phyloP scores from a whole-genome alignment of 2,113 vertebrate species.

The Emydocephalus ijimae region DNA sequence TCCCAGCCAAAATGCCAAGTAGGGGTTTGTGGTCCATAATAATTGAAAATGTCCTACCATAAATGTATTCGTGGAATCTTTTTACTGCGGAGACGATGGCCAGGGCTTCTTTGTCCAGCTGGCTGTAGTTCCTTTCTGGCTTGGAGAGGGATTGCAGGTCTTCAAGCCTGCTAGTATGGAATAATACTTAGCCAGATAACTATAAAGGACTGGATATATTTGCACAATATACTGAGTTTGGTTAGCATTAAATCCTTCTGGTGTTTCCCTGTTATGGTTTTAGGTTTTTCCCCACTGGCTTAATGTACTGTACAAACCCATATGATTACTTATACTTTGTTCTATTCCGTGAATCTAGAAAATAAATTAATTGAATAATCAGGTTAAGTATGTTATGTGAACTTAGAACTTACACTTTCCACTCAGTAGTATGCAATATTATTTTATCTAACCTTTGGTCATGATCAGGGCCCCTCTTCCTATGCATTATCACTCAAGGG shows the following conservation, averaged over 20 bases:
- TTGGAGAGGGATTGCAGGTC: no score
- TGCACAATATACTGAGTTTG: background rate
- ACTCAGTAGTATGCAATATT: background rate
- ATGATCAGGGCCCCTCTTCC: background rate
- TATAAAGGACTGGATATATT: background rate
- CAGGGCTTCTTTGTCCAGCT: no score
- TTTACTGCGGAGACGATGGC: no score
- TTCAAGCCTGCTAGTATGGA: no score
- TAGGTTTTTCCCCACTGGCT: background rate
- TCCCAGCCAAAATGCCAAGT: no score
- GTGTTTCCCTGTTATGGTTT: background rate
- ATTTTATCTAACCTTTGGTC: background rate
- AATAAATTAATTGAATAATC: background rate
- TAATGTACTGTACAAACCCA: background rate
- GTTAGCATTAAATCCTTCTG: background rate
- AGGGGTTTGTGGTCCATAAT: no score
- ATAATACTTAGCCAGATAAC: background rate
- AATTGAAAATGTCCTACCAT: no score
- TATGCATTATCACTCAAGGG: slow-evolving; percentile 69
- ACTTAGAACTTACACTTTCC: background rate
- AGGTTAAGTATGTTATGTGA: background rate
- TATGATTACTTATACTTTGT: background rate
- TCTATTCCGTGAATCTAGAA: background rate
- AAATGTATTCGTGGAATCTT: no score
- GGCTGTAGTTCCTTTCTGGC: no score